Base-by-base conservation (phyloP, 2,113 vertebrate genomes). In the Misgurnus mizolepis region DNA sequence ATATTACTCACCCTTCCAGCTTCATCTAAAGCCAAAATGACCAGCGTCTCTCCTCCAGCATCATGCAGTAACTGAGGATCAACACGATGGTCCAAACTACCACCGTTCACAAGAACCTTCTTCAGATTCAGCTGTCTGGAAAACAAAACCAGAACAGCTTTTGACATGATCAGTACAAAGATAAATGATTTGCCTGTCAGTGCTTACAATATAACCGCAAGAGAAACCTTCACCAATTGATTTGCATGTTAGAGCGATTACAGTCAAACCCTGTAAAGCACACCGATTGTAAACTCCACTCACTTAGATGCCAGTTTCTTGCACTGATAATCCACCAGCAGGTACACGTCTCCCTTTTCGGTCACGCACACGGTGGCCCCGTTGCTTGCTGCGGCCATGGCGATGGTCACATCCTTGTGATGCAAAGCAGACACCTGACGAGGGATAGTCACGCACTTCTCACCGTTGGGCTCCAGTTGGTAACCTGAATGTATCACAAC, bases 291-390 rank as follows among this genome's bases (percentile, higher is more conserved):
- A n/a, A 50, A 69, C 17, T 11, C 11, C 5, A 91, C 95, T 88
- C 88, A 98, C 98, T 95, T 98, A 14, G 98, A 97, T 82, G 96
- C 96, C 85, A 99, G 91, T 91, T 98, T 99, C 88, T 98, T 99
- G 94, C 97, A 99, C 85, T 98, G 96, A 89, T 98, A 98, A 78
- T 97, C 96, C 49, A 94, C 87, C 81, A 99, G 92, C 82, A 98
- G 91, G 90, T 98, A 98, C 85, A 98, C 91, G 70, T 98, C 97
- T 78, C 97, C 97, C 87, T 93, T 96, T 81, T 95, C 93, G 3
- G 96, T 96, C 87, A 96, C 95, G 34, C 96, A 96, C 12, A 97
- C 96, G n/a, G 96, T 98, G 79, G 96, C 96, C 0, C 96, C 98
- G 83, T 97, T 95, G 83, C 96, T 95, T 68, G 96, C 96, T 86